A percentile compares a stretch with the other conserved stretches of the same genome.
Conservation (phyloP, 2,888 invertebrate species). For the Hyposoter didymator region DNA sequence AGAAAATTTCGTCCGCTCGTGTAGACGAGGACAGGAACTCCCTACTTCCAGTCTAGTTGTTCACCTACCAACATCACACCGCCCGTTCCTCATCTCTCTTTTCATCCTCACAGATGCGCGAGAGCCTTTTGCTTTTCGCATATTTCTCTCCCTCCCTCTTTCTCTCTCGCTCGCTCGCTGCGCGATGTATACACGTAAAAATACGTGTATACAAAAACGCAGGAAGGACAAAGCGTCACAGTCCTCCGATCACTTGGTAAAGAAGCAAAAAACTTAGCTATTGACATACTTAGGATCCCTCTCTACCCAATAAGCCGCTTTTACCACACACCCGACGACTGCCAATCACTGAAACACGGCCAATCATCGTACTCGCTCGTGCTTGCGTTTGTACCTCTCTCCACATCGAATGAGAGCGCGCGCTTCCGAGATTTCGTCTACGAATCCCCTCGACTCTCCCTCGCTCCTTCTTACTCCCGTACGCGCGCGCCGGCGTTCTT, state of each 20-base stretch:
- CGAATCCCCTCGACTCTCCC: not conserved
- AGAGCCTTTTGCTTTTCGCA: constrained; percentile 35
- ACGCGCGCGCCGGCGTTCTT: constrained; percentile 51
- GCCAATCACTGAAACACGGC: constrained; percentile 7
- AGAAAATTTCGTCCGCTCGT: constrained; percentile 41
- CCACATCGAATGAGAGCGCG: constrained; percentile 30
- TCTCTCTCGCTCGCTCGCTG: not conserved
- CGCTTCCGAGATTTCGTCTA: constrained; percentile 15
- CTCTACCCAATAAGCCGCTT: constrained; percentile 3
- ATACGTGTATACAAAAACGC: too few relatives aligned
- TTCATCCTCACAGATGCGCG: constrained; percentile 34
- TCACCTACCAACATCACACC: constrained; percentile 18
- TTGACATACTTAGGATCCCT: constrained; percentile 40
- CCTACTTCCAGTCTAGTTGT: constrained; percentile 39
- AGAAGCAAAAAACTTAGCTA: constrained; percentile 35
- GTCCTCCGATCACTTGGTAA: constrained; percentile 5
- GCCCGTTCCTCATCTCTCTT: constrained; percentile 17
- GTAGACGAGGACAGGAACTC: constrained; percentile 53
- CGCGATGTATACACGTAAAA: too few relatives aligned
- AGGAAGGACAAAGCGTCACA: constrained; percentile 7
- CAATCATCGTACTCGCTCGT: constrained; percentile 12
- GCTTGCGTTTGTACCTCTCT: not conserved
- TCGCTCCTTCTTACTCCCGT: not conserved
- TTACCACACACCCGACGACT: constrained; percentile 9
- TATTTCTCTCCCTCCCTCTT: not conserved